Conservation (phyloP, 2,888 invertebrate genomes). For the Agrochola circellaris region DNA sequence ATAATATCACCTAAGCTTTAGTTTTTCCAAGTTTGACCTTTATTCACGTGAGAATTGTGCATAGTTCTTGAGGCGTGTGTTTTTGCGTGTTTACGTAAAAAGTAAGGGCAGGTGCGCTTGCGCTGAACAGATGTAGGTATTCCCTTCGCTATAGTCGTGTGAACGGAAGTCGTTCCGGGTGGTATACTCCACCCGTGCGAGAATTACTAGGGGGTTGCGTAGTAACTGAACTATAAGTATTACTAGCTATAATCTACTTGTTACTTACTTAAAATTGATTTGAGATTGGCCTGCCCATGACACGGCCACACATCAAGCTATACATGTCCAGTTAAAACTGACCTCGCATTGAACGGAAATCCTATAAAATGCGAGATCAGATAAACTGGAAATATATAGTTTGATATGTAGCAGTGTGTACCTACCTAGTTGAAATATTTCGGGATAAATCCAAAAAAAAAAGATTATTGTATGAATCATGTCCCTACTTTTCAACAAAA, state of each 20-base stretch:
- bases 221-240: not conserved
- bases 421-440: no score
- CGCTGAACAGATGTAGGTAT: conserved; percentile 34
- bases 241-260: not conserved
- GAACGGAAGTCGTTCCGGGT: conserved; percentile 71
- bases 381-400: no score
- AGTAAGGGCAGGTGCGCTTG: conserved; percentile 55
- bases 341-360: no score
- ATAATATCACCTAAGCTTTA: conserved; percentile 26
- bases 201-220: conserved; percentile 45
- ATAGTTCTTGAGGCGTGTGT: conserved; percentile 31
- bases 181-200: conserved; percentile 35
- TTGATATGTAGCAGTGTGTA: no score
- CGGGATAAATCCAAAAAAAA: no score
- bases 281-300: not conserved
- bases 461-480: no score
- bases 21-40: conserved; percentile 42
- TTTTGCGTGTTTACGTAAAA: conserved; percentile 59
- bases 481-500: no score
- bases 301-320: no score
- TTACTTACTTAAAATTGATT: not conserved
- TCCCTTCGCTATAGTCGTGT: conserved; percentile 57
- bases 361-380: no score
- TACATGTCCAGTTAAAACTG: no score
- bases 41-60: conserved; percentile 50